Base-by-base conservation (phyloP, 2,797 vertebrate species). In the Ambastaia sidthimunki region DNA sequence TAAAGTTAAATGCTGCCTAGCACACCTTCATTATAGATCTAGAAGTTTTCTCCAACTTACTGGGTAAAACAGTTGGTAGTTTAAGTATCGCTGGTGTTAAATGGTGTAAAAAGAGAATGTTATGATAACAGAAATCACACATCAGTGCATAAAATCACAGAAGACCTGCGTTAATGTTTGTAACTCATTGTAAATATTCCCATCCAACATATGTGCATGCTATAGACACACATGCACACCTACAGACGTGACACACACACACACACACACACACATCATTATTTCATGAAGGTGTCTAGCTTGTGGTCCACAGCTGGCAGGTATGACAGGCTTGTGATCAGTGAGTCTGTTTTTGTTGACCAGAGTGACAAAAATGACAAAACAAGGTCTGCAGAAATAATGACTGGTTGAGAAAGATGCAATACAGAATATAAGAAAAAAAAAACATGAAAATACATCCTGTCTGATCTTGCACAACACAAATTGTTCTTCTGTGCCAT, bases 281-380 rank as follows among this genome's bases (percentile, higher is more conserved):
- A 71, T 78, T 78, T 71, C 25, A 71, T 41, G 76, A 71, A 70
- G 55, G 6, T 7, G 34, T 37, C 50, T 70, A 54, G 76, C 76
- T 71, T 44, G 15, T 71, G 54, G 62, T 71, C 4, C 76, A 23
- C 67, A 48, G 67, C 44, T 37, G 63, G 25, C 54, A 71, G 59
- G 19, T 71, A n/a, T 54, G 68, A 71, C 76, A 78, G 55, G n/a
- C 57, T 52, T 78, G 25, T 78, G 28, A 62, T 48, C 54, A 60
- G 13, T 3, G 16, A 50, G 48, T 18, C 18, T 68, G 19, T 37
- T 57, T 59, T 31, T 37, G 16, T 48, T 19, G 65, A 69, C 37
- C 66, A 59, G 34, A 69, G 57, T 28, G 18, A 77, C 65, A 48
- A 19, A 31, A 47, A 37, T 37, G 34, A 37, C 34, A 37, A 37